phyloP scores from a whole-genome alignment of 2,113 vertebrate genomes.

The Todiramphus saurophagus region DNA sequence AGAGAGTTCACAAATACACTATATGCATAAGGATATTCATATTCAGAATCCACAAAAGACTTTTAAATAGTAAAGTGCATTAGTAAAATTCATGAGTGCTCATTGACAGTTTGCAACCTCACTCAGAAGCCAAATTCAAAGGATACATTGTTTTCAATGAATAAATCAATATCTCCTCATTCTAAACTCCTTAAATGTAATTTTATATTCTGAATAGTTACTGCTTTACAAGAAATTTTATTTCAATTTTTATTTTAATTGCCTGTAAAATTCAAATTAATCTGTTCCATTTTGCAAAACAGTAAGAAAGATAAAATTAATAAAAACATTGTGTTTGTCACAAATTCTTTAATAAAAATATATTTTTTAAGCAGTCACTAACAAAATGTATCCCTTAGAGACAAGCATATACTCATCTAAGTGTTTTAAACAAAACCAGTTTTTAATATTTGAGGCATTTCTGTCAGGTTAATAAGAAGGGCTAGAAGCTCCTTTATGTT shows the following conservation, averaged over 20 bases:
- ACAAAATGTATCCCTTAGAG: not conserved
- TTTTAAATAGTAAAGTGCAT: not conserved
- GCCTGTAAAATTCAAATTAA: not conserved
- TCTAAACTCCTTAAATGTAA: not conserved
- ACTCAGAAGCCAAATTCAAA: not conserved
- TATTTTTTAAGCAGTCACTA: not conserved
- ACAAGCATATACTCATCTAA: not conserved
- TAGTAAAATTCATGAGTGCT: not conserved
- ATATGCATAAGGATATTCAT: not conserved
- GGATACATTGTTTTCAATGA: not conserved
- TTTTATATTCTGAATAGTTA: constrained; percentile 5
- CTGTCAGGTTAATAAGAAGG: not conserved
- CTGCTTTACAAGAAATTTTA: not conserved
- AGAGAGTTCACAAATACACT: not conserved
- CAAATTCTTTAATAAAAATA: not conserved
- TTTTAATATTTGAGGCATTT: not conserved
- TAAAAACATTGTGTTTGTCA: not conserved
- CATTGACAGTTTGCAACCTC: not conserved
- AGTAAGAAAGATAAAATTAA: not conserved
- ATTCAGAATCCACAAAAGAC: not conserved
- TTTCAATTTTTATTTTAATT: constrained; percentile 2
- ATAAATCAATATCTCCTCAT: not conserved
- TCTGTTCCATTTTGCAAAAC: not conserved
- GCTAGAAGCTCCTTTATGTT: not conserved
- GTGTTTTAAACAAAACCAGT: not conserved